A percentile compares a stretch with the other conserved stretches of the same genome.
These are phyloP conservation scores for Galerucella pusilla DNA, from an alignment of 2,888 invertebrate genomes.

Conservation along the genomic window DNA sequence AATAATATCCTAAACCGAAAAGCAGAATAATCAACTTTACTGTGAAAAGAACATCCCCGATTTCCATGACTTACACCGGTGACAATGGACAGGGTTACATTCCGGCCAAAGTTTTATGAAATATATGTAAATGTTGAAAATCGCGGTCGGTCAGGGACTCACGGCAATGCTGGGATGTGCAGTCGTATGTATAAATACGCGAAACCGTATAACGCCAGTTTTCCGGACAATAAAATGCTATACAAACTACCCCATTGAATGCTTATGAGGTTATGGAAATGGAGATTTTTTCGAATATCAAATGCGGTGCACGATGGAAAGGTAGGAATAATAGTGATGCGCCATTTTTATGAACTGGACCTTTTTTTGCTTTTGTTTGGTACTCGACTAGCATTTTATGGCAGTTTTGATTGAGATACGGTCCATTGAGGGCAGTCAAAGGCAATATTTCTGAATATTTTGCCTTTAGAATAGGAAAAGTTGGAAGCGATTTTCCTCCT, in stretches of 20 bases:
- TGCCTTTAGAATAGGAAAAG: slow-evolving; percentile 1
- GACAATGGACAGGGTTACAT: slow-evolving; percentile 53
- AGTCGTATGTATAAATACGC: slow-evolving; percentile 57
- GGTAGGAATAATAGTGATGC: slow-evolving; percentile 31
- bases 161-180: slow-evolving; percentile 45
- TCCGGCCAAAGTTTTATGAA: slow-evolving; percentile 61
- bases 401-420: slow-evolving; percentile 26
- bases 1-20: not conserved
- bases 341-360: slow-evolving; percentile 25
- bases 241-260: slow-evolving; percentile 60
- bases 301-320: slow-evolving; percentile 19
- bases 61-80: slow-evolving; percentile 36
- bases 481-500: not conserved
- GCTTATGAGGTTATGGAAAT: slow-evolving; percentile 62
- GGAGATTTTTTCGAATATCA: slow-evolving; percentile 42
- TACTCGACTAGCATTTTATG: slow-evolving; percentile 20
- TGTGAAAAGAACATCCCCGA: slow-evolving; percentile 29
- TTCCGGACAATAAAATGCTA: slow-evolving; percentile 62
- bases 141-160: slow-evolving; percentile 54
- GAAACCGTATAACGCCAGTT: slow-evolving; percentile 60
- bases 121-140: slow-evolving; percentile 61
- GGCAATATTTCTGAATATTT: slow-evolving; percentile 21
- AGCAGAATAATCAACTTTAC: not conserved
- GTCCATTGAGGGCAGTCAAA: slow-evolving; percentile 17
- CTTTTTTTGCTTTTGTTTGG: slow-evolving; percentile 23